Base-by-base conservation (phyloP, 2,797 vertebrate species). In the Microchirus variegatus region DNA sequence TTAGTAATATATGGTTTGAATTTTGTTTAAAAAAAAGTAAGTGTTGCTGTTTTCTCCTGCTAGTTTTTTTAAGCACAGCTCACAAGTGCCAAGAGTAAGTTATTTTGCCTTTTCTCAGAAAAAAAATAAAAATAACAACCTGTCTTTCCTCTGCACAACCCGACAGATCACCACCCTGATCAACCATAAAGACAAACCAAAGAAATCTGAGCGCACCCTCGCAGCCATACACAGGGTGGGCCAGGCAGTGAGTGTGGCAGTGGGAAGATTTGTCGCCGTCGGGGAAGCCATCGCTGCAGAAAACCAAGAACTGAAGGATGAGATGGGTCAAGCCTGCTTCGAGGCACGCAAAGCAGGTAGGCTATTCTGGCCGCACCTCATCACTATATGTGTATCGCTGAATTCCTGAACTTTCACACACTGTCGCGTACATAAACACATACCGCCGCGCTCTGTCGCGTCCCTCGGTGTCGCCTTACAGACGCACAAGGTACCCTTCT, bases 151-250 rank as follows among this genome's bases (percentile, higher is more conserved):
- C 19, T 52, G 1, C n/a, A 14, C n/a, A 15, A 50, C 26, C 70
- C 90, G 92, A 50, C 90, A 99, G 98, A 99, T 99, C 81, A 99
- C 97, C 53, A 99, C 96, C 9, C 94, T 99, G 77, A 98, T 99
- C 87, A 99, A 98, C 88, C 96, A 99, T 69, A 99, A 99, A 90
- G 96, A 99, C 87, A 97, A 96, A 87, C 95, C 95, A 70, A 98
- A 96, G 91, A 95, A 96, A 84, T 97, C 96, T 0, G 96, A 99
- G 90, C 96, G 95, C 87, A 98, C 97, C 51, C 90, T 95, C 76
- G 93, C 93, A 75, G 96, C 96, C 62, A 95, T 99, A 82, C 96
- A 98, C 84, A 87, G 94, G 74, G 96, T 99, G 70, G 97, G 98
- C 48, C 97, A 99, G 87, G 95, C 97, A 0, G 97, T 99, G 57